A percentile compares a stretch with the other conserved stretches of the same genome.
Conservation (phyloP, 2,888 invertebrate genomes). For the Leptopilina drosophilae region DNA sequence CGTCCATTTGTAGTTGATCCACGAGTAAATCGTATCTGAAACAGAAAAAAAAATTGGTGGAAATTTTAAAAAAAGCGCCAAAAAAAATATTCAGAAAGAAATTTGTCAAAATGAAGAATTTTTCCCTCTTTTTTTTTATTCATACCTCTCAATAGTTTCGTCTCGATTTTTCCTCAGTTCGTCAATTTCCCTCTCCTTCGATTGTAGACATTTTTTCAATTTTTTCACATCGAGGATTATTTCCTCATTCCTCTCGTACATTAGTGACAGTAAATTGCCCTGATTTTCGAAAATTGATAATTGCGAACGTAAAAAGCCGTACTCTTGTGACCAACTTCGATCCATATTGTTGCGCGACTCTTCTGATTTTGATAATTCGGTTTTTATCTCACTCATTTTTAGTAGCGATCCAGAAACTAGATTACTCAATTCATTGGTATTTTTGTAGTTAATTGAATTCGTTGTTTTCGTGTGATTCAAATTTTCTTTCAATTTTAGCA, state of each 20-base stretch:
- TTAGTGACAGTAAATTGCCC: slow-evolving; percentile 58
- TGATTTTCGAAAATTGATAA: slow-evolving; percentile 62
- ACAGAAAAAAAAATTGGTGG: neutral
- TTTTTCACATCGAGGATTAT: slow-evolving; percentile 60
- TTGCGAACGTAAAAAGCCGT: slow-evolving; percentile 57
- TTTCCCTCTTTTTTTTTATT: neutral
- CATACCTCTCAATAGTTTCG: slow-evolving; percentile 62
- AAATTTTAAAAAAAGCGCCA: neutral
- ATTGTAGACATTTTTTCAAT: slow-evolving; percentile 59
- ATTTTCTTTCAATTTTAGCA: slow-evolving; percentile 57
- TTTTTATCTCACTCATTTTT: slow-evolving; percentile 58
- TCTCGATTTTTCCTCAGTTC: slow-evolving; percentile 64
- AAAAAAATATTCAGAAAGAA: neutral
- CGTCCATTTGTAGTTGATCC: slow-evolving; percentile 57
- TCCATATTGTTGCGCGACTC: slow-evolving; percentile 61
- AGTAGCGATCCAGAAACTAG: slow-evolving; percentile 57
- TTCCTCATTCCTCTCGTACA: slow-evolving; percentile 56
- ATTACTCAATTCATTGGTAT: slow-evolving; percentile 58
- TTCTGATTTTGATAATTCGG: slow-evolving; percentile 60
- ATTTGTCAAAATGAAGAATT: neutral
- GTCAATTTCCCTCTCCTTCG: slow-evolving; percentile 63
- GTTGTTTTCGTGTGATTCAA: slow-evolving; percentile 51
- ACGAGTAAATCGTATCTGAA: slow-evolving; percentile 63
- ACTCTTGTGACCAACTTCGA: slow-evolving; percentile 57
- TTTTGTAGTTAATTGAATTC: slow-evolving; percentile 60